Evolutionary conservation across 1,140 invertebrate genomes (phyloP).

Genomic region (Ips typographus): DNA sequence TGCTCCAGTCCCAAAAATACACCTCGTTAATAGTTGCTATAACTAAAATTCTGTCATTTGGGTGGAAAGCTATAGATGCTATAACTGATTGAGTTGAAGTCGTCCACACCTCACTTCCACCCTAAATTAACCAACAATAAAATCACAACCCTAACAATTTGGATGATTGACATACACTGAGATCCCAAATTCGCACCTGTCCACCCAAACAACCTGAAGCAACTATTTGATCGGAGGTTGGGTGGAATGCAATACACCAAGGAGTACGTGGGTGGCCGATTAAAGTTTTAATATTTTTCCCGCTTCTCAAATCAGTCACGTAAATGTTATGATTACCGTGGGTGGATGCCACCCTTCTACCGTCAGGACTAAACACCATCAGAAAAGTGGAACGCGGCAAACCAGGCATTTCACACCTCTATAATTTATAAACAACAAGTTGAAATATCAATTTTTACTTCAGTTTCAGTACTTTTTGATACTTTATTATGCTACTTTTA

Average conservation of each 20-base stretch:
- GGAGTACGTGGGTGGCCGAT: constrained; percentile 86
- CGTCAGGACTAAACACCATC: constrained; percentile 85
- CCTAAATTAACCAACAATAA: constrained; percentile 54
- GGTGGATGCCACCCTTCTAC: constrained; percentile 82
- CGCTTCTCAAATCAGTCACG: constrained; percentile 77
- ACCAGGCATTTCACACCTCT: constrained; percentile 74
- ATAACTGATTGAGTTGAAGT: constrained; percentile 72
- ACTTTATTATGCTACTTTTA: too few species aligned
- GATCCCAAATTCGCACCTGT: constrained; percentile 89
- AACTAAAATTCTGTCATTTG: constrained; percentile 76
- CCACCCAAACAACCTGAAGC: constrained; percentile 88
- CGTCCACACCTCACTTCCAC: constrained; percentile 83
- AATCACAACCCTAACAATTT: not conserved
- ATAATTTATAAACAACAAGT: constrained; percentile 42
- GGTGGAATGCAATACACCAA: constrained; percentile 91
- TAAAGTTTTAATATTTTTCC: constrained; percentile 76
- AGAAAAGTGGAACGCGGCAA: constrained; percentile 76
- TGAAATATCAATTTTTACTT: not conserved
- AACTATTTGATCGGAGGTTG: constrained; percentile 78
- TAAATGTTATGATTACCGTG: constrained; percentile 93
- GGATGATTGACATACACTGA: constrained; percentile 66
- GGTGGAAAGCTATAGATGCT: constrained; percentile 85
- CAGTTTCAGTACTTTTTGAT: too few species aligned
- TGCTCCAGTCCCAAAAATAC: constrained; percentile 89
- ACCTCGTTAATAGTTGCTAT: constrained; percentile 84